Evolutionary conservation across 2,113 vertebrate species (phyloP).

Genomic region (Dicaeum eximium): DNA sequence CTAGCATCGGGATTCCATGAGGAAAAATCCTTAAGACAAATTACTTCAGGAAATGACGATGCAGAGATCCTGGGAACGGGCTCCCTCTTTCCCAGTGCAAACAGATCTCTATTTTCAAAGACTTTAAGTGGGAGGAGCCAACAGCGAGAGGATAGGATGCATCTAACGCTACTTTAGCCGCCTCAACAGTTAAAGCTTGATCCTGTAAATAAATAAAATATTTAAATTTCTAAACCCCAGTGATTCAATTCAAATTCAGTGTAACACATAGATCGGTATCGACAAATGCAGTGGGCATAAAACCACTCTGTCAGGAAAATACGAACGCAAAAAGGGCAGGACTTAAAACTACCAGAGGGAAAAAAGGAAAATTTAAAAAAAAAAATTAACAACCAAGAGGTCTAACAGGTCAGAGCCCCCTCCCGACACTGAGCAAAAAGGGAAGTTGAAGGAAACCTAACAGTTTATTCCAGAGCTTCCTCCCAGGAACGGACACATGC

Average conservation of each 20-base stretch:
- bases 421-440: neutral
- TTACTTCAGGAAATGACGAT: constrained; percentile 53
- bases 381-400: neutral
- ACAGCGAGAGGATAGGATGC: neutral
- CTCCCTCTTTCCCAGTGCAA: constrained; percentile 34
- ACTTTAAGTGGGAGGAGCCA: constrained; percentile 53
- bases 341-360: neutral
- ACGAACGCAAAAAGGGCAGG: neutral
- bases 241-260: neutral
- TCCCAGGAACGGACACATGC: neutral
- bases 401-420: neutral
- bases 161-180: neutral
- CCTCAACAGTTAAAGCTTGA: neutral
- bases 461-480: neutral
- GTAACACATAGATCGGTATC: neutral
- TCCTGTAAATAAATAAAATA: neutral
- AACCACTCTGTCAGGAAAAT: neutral
- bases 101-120: constrained; percentile 48
- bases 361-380: neutral
- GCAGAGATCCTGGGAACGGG: constrained; percentile 43
- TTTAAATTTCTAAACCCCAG: neutral
- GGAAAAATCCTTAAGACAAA: neutral
- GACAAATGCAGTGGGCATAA: neutral
- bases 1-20: neutral
- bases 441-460: neutral